Percentiles rank a stretch among this genome's conserved stretches.
phyloP scores from a whole-genome alignment of 2,113 vertebrate genomes.

The Tricholaema leucomelas region DNA sequence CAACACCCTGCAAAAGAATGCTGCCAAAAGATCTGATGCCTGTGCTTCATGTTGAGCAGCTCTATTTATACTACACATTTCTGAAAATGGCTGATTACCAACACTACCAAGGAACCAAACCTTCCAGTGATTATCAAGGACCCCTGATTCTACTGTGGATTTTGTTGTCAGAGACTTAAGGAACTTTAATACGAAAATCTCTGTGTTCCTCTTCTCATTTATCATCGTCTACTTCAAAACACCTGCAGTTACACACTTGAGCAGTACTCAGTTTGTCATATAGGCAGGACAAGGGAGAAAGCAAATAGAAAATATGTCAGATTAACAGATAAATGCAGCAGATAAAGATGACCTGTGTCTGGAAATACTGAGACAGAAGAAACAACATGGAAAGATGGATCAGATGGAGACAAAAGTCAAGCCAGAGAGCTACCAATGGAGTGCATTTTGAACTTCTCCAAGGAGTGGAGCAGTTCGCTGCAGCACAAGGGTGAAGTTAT shows the following conservation, averaged over 20 bases:
- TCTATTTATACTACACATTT: not conserved
- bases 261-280: not conserved
- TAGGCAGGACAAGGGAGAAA: not conserved
- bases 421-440: not conserved
- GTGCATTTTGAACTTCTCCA: not conserved
- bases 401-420: not conserved
- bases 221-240: not conserved
- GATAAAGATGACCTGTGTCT: not conserved
- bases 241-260: not conserved
- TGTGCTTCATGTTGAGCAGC: fast-evolving
- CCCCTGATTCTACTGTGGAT: not conserved
- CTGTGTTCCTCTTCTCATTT: not conserved
- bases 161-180: not conserved
- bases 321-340: not conserved
- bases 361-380: not conserved
- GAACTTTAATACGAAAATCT: not conserved
- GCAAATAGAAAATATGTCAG: not conserved
- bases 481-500: not conserved
- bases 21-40: not conserved
- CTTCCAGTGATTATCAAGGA: not conserved
- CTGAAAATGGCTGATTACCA: not conserved
- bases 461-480: not conserved
- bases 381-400: not conserved
- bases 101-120: not conserved
- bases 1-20: not conserved